These are phyloP conservation scores for Acanthacorydalis orientalis DNA, from an alignment of 2,888 invertebrate genomes.

Conservation along the genomic window DNA sequence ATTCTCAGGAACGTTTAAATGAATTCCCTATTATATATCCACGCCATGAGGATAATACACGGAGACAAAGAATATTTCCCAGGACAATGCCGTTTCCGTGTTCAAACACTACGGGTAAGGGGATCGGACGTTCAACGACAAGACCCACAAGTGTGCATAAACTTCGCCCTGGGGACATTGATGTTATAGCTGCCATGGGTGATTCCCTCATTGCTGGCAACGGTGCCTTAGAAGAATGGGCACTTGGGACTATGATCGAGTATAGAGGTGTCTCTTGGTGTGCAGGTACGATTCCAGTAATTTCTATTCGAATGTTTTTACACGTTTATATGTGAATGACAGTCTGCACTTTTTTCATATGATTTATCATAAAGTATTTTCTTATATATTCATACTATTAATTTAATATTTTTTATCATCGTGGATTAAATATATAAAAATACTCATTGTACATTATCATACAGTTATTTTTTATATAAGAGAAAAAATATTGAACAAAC, in stretches of 20 bases:
- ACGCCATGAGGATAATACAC: conserved; percentile 26
- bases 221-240: conserved; percentile 55
- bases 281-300: conserved; percentile 28
- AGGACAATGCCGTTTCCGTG: conserved; percentile 40
- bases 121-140: conserved; percentile 20
- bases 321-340: too few relatives aligned
- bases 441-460: too few relatives aligned
- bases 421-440: too few relatives aligned
- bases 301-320: too few relatives aligned
- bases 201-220: conserved; percentile 58
- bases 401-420: too few relatives aligned
- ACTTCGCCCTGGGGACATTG: conserved; percentile 50
- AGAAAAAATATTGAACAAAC: too few relatives aligned
- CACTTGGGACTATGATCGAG: conserved; percentile 55
- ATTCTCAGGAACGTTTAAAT: conserved; percentile 13
- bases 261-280: conserved; percentile 61
- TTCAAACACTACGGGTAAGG: conserved; percentile 20
- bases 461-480: too few relatives aligned
- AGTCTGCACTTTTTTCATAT: too few relatives aligned
- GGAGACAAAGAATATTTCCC: conserved; percentile 33
- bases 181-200: conserved; percentile 53
- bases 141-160: conserved; percentile 47
- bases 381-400: too few relatives aligned
- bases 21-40: conserved; percentile 30
- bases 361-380: too few relatives aligned